Evolutionary conservation across 1,140 invertebrate genomes (phyloP).

Genomic region (Anastatus disparis): DNA sequence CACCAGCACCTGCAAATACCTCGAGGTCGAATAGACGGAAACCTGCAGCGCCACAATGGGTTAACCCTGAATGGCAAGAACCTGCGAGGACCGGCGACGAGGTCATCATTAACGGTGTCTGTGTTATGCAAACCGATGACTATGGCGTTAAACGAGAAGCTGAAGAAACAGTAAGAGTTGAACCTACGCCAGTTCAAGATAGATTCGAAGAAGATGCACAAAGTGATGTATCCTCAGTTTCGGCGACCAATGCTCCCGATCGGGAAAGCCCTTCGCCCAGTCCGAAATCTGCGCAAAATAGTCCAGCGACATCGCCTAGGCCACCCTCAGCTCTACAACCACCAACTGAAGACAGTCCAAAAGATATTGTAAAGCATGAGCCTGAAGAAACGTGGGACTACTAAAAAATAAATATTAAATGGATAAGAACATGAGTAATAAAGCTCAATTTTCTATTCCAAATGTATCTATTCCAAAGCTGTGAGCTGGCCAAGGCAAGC

Average conservation of each 20-base stretch:
- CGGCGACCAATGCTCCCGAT: constrained; percentile 63
- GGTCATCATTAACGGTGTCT: constrained; percentile 91
- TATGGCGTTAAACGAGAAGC: constrained; percentile 72
- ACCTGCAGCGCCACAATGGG: constrained; percentile 95
- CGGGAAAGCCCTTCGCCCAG: constrained; percentile 58
- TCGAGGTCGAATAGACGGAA: constrained; percentile 79
- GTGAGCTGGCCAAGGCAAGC: constrained; percentile 41
- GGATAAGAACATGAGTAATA: too few species aligned
- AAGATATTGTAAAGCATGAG: constrained; percentile 62
- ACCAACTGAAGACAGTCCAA: constrained; percentile 57
- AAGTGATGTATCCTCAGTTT: constrained; percentile 68
- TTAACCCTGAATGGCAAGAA: constrained; percentile 92
- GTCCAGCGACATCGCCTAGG: constrained; percentile 52
- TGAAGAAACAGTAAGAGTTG: constrained; percentile 77
- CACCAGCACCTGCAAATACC: constrained; percentile 58
- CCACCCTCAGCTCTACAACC: constrained; percentile 55
- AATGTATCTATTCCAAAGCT: constrained; percentile 40
- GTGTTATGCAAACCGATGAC: constrained; percentile 86
- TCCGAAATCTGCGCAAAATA: constrained; percentile 61
- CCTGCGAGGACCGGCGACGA: constrained; percentile 73
- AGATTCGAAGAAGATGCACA: constrained; percentile 70
- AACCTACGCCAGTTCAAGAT: constrained; percentile 75
- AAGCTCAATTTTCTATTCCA: constrained; percentile 32
- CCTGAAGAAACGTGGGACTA: constrained; percentile 66
- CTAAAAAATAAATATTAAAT: constrained; percentile 33